A percentile compares a stretch with the other conserved stretches of the same genome.
phyloP scores from a whole-genome alignment of 2,797 vertebrate species.

The Pangasius sanitwongsei region DNA sequence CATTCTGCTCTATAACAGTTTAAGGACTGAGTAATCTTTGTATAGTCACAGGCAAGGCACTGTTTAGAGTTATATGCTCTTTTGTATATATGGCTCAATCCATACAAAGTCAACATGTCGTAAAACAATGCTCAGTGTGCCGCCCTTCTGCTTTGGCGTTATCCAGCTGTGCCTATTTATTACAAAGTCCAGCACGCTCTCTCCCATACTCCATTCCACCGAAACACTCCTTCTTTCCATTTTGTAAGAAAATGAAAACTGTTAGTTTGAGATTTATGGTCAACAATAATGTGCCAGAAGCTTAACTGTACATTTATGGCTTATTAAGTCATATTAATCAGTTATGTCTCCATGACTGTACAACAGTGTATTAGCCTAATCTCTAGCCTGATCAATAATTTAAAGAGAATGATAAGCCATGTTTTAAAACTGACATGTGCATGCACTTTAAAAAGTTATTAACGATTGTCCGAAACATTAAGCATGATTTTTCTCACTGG shows the following conservation, averaged over 20 bases:
- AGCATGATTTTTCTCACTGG: neutral
- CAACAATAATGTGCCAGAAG: neutral
- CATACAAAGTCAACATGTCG: slow-evolving; percentile 44
- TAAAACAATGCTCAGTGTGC: slow-evolving; percentile 30
- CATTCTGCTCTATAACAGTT: slow-evolving; percentile 6
- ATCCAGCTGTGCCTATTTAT: slow-evolving; percentile 21
- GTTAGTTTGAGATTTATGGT: neutral
- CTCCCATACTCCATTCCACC: neutral
- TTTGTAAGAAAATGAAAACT: neutral
- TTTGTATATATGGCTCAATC: slow-evolving; percentile 40
- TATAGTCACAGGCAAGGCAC: slow-evolving; percentile 9
- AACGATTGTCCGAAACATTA: neutral
- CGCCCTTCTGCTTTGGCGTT: neutral
- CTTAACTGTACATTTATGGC: slow-evolving; percentile 12
- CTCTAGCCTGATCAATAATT: slow-evolving; percentile 26
- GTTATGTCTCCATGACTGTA: neutral
- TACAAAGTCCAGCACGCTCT: neutral
- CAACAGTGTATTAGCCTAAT: neutral
- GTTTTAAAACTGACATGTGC: neutral
- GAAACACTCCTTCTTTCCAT: neutral
- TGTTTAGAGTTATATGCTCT: slow-evolving; percentile 28
- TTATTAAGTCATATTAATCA: slow-evolving; percentile 4
- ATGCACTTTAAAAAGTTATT: slow-evolving; percentile 17
- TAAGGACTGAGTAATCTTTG: slow-evolving; percentile 24
- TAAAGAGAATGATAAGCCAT: slow-evolving; percentile 11